Evolutionary conservation across 2,113 vertebrate genomes (phyloP), one percentile per base, ranked within the genome.

Genomic region (Garra rufa): DNA sequence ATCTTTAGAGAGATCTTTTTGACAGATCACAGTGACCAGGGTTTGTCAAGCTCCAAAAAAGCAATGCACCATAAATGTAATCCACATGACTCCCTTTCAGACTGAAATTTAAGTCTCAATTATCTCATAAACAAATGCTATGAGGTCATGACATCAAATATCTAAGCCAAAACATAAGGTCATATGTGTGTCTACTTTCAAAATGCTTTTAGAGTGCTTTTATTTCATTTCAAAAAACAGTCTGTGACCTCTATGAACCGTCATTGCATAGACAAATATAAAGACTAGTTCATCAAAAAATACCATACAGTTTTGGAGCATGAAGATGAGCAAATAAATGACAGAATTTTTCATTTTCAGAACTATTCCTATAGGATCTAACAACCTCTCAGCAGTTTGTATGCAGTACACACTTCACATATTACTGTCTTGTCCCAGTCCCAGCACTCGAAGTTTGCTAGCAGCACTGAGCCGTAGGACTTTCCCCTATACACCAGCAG

Each of bases 371-470:
- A 34, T 24, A 43, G 34, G 76, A 61, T 21, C 59, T 30, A 78
- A 43, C 50, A 78, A 41, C 52, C 34, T 78, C 38, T 43, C 15
- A 5, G 76, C 76, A 55, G 57, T 80, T 80, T 46, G 57, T 30
- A 80, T 48, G 59, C 41, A 80, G 41, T 17, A 21, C 59, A 80
- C 26, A 67, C 24, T 48, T 80, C 61, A 79, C 8, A 44, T 63
- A 46, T 19, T 48, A 80, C 41, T 34, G 59, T 67, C 55, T 26
- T 59, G 30, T 21, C 41, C 67, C 43, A 61, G 8, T 81, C 28
- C 44, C 55, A 28, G n/a, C 19, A 26, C 59, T 46, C 61, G 24
- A 43, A 82, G 73, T 77, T 65, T 82, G 77, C 28, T 67, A 2
- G 43, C 26, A 50, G 78, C 61, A 21, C 43, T 48, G 78, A 48